Conservation (phyloP, 2,113 vertebrate genomes). For the Panurus biarmicus region DNA sequence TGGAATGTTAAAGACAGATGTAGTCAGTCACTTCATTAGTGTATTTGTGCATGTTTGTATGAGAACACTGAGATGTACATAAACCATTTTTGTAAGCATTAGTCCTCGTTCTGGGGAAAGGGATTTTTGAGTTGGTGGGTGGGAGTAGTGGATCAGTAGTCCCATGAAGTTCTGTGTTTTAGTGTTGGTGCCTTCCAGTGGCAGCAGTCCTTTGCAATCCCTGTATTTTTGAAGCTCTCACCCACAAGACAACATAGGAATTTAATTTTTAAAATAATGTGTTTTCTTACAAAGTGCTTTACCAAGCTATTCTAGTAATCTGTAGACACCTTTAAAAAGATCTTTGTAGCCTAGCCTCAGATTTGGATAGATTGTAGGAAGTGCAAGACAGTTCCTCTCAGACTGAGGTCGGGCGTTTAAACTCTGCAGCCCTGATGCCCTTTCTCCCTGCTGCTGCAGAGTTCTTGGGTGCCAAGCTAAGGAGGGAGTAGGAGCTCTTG, state of each 20-base stretch:
- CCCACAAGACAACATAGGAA: not conserved
- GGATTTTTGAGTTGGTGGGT: not conserved
- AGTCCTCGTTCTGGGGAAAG: not conserved
- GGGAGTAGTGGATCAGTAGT: not conserved
- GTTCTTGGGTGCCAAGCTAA: rapidly evolving
- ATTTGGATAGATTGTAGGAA: rapidly evolving
- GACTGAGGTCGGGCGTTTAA: rapidly evolving
- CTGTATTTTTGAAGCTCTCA: not conserved
- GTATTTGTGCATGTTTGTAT: rapidly evolving
- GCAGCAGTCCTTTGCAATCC: not conserved
- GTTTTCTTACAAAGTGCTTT: not conserved
- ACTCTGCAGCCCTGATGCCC: not conserved
- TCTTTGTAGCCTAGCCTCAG: not conserved
- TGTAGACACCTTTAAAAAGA: not conserved
- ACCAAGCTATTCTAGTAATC: not conserved
- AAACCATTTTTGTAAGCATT: not conserved
- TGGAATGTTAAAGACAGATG: not conserved
- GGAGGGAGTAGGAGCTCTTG: not conserved
- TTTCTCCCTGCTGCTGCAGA: rapidly evolving
- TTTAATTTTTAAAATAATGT: rapidly evolving
- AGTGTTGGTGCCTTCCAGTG: not conserved
- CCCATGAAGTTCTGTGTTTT: rapidly evolving
- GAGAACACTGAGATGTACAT: not conserved
- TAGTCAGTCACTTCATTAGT: not conserved
- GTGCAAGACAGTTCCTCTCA: rapidly evolving